These are phyloP conservation scores for Gastracanthus pulcherrimus DNA, from an alignment of 2,888 invertebrate genomes.

Conservation along the genomic window DNA sequence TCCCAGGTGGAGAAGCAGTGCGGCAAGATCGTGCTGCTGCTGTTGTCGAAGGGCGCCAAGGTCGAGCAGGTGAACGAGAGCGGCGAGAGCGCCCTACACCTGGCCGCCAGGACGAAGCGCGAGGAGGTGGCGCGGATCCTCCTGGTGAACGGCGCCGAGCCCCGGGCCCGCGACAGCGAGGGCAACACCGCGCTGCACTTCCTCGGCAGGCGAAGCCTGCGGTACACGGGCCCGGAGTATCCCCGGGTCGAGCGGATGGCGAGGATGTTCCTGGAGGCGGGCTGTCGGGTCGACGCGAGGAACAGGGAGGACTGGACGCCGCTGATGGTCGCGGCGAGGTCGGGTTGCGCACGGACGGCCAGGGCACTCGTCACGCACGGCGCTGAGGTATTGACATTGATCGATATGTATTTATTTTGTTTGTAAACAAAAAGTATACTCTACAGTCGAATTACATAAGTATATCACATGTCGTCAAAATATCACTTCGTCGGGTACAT, in stretches of 20 bases:
- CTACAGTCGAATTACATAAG: too few species aligned
- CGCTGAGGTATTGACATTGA: background rate
- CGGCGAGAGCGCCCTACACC: background rate
- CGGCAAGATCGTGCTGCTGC: background rate
- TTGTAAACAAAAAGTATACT: too few species aligned
- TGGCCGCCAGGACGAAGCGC: background rate
- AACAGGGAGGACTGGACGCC: background rate
- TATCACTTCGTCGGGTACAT: too few species aligned
- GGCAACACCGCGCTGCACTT: background rate
- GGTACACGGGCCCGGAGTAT: background rate
- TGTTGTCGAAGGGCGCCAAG: background rate
- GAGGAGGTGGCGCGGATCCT: background rate
- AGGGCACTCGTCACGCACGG: background rate
- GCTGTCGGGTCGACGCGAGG: background rate
- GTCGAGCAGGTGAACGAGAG: background rate
- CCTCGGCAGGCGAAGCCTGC: background rate
- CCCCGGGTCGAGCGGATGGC: background rate
- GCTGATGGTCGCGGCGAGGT: background rate
- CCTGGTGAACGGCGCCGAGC: background rate
- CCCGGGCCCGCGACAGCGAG: background rate
- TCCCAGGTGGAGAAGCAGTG: background rate
- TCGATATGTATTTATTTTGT: too few species aligned
- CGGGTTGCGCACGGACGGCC: background rate
- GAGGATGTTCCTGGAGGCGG: background rate
- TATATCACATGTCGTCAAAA: too few species aligned